A percentile compares a stretch with the other conserved stretches of the same genome.
Conservation (phyloP, 92 coral and sea anemone genomes). For the Diadumene lineata region DNA sequence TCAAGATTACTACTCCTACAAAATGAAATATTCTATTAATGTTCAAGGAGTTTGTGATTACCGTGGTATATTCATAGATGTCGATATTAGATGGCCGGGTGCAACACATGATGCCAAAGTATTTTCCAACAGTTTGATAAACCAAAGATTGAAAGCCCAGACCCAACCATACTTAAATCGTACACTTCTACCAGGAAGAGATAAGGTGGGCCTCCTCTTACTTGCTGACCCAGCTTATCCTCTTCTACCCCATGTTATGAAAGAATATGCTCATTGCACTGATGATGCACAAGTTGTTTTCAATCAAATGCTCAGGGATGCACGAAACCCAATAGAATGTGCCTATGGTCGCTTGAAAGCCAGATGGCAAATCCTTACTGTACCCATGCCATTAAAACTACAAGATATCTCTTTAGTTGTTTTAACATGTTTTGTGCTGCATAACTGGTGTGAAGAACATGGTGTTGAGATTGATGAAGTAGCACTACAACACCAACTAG, state of each 20-base stretch:
- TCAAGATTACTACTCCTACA: too few species aligned
- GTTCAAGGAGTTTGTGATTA: slow-evolving; percentile 67
- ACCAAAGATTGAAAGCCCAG: slow-evolving; percentile 23
- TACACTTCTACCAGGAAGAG: too few species aligned
- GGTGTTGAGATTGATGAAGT: slow-evolving; percentile 48
- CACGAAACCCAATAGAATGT: too few species aligned
- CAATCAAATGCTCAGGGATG: too few species aligned
- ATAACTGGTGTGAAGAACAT: slow-evolving; percentile 51
- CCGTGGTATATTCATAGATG: slow-evolving; percentile 26
- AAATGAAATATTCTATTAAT: slow-evolving; percentile 56
- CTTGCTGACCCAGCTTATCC: too few species aligned
- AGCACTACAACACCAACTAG: slow-evolving; percentile 18
- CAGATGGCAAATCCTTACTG: slow-evolving; percentile 48
- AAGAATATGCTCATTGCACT: too few species aligned
- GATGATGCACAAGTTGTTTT: too few species aligned
- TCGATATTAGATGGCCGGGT: slow-evolving; percentile 48
- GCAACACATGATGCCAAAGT: slow-evolving; percentile 58
- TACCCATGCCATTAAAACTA: slow-evolving; percentile 37
- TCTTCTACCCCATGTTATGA: too few species aligned
- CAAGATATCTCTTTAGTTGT: slow-evolving; percentile 33
- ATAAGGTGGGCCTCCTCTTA: too few species aligned
- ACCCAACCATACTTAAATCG: slow-evolving; percentile 39
- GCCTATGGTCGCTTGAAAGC: slow-evolving; percentile 54
- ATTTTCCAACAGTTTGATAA: slow-evolving; percentile 34
- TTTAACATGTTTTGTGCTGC: slow-evolving; percentile 54